phyloP scores from a whole-genome alignment of 2,113 vertebrate genomes.

The Zootoca vivipara region DNA sequence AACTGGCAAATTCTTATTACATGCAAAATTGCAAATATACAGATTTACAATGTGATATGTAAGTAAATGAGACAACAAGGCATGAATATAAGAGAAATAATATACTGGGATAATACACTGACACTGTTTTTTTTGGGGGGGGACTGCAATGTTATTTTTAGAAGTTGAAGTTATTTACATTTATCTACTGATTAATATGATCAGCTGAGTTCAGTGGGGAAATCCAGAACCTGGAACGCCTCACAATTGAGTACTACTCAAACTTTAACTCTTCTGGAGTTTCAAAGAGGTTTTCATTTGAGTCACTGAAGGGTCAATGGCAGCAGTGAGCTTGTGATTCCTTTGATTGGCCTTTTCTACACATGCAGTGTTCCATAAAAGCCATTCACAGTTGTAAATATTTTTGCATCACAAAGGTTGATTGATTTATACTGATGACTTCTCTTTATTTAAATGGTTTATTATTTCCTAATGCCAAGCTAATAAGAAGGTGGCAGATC shows the following conservation, averaged over 20 bases:
- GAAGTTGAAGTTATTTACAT: slow-evolving; percentile 83
- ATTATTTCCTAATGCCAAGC: slow-evolving; percentile 63
- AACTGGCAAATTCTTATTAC: no score
- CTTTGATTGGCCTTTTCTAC: slow-evolving; percentile 76
- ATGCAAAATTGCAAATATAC: no score
- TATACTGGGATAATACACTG: no score
- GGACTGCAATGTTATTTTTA: slow-evolving; percentile 80
- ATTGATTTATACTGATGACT: slow-evolving; percentile 55
- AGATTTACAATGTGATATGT: no score
- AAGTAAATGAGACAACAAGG: no score
- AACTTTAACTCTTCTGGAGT: slow-evolving; percentile 83
- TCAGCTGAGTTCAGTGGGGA: slow-evolving; percentile 90
- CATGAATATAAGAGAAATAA: no score
- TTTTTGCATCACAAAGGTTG: slow-evolving; percentile 72
- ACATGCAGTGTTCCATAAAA: slow-evolving; percentile 73
- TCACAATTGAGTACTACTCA: slow-evolving; percentile 76
- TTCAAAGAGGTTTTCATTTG: slow-evolving; percentile 67
- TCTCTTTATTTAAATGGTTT: slow-evolving; percentile 55
- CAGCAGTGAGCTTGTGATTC: slow-evolving; percentile 80
- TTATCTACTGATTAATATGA: slow-evolving; percentile 99
- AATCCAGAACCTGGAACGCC: slow-evolving; percentile 83
- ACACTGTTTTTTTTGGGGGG: no score
- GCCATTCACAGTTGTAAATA: slow-evolving; percentile 70
- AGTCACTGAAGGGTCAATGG: slow-evolving; percentile 77
- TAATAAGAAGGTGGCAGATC: slow-evolving; percentile 62